Conservation (phyloP, 1,140 invertebrate species). For the Drosophila ogumai region DNA sequence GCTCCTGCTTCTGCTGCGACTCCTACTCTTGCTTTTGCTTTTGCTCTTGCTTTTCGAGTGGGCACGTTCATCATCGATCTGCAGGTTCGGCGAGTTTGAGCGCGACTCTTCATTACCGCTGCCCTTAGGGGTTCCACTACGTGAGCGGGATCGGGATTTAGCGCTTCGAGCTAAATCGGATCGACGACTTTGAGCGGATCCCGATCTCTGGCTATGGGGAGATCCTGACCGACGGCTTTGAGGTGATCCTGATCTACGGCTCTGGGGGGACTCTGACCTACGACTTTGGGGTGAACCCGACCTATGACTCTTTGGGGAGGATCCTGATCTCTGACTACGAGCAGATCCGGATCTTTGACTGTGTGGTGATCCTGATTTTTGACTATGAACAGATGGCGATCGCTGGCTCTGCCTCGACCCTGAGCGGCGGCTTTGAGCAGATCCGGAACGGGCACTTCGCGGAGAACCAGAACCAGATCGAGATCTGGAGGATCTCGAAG, state of each 20-base stretch:
- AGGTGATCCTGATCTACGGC: constrained; percentile 37
- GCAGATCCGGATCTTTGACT: constrained; percentile 24
- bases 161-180: constrained; percentile 27
- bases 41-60: constrained; percentile 82
- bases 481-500: constrained; percentile 38
- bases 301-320: constrained; percentile 31
- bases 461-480: constrained; percentile 42
- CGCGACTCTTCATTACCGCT: constrained; percentile 70
- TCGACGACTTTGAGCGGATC: constrained; percentile 25
- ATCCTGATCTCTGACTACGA: constrained; percentile 35
- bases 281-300: constrained; percentile 41
- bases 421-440: constrained; percentile 43
- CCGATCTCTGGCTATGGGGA: constrained; percentile 6
- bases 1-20: constrained; percentile 41
- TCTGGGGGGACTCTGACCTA: constrained; percentile 30
- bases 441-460: constrained; percentile 49
- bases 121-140: constrained; percentile 34
- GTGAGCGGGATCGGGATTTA: constrained; percentile 40
- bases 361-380: constrained; percentile 21
- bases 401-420: constrained; percentile 25
- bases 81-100: constrained; percentile 85
- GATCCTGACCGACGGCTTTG: constrained; percentile 28
- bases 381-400: constrained; percentile 38
- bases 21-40: constrained; percentile 52
- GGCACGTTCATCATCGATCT: constrained; percentile 85